These are phyloP conservation scores for Thera obeliscata DNA, from an alignment of 2,888 invertebrate genomes.

Conservation along the genomic window DNA sequence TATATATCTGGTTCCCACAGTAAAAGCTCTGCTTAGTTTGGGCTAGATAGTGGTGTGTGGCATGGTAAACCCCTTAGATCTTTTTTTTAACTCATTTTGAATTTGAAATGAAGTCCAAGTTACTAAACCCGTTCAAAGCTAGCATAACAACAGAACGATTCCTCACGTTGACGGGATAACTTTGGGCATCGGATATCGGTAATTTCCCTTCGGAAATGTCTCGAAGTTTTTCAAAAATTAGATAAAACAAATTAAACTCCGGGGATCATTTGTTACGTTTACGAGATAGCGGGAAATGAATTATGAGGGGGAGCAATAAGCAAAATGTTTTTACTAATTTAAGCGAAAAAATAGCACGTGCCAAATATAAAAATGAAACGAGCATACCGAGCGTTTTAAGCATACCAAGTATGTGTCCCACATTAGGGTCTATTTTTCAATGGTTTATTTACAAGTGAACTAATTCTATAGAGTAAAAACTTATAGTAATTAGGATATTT, in stretches of 20 bases:
- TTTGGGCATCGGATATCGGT: constrained; percentile 36
- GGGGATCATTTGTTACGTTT: constrained; percentile 29
- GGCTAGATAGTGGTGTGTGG: no score
- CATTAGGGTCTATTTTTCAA: no score
- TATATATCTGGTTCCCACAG: no score
- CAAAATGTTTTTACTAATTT: constrained; percentile 3
- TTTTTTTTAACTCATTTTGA: no score
- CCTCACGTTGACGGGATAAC: constrained; percentile 32
- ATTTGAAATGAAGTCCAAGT: neutral
- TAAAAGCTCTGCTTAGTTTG: no score
- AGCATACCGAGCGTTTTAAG: neutral
- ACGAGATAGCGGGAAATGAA: constrained; percentile 24
- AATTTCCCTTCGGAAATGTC: constrained; percentile 36
- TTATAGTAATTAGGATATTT: no score
- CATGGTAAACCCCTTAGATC: no score
- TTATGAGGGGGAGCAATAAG: constrained; percentile 13
- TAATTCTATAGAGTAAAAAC: no score
- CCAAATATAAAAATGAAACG: neutral
- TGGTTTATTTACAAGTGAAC: no score
- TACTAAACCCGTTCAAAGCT: constrained; percentile 18
- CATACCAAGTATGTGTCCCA: no score
- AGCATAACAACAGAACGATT: constrained; percentile 26
- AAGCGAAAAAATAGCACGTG: neutral
- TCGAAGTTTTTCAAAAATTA: constrained; percentile 31
- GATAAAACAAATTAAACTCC: constrained; percentile 39